A percentile compares a stretch with the other conserved stretches of the same genome.
Conservation (phyloP, 1,140 invertebrate genomes). For the Leptestheria dahalacensis region DNA sequence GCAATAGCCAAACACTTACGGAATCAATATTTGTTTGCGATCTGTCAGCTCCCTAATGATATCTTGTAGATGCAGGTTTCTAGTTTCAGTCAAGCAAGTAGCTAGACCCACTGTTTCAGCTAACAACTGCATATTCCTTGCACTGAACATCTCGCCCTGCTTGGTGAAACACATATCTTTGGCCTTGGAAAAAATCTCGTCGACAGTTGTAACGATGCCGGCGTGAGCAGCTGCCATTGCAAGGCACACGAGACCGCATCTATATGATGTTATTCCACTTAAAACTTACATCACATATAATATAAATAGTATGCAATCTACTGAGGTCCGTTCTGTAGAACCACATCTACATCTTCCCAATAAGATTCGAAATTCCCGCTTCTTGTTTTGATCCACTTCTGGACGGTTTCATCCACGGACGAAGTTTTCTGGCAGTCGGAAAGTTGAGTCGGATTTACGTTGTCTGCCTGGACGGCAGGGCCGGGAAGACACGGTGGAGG, state of each 20-base stretch:
- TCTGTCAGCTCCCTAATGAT: conserved; percentile 31
- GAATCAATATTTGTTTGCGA: background rate
- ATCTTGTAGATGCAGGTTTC: conserved; percentile 26
- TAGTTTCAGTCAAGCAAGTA: conserved; percentile 29
- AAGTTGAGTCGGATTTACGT: too few species aligned
- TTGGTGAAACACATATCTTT: conserved; percentile 45
- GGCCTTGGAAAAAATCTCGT: conserved; percentile 43
- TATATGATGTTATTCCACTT: conserved; percentile 28
- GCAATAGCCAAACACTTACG: background rate
- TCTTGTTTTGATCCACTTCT: background rate
- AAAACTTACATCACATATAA: too few species aligned
- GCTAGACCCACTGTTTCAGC: conserved; percentile 35
- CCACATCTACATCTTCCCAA: background rate
- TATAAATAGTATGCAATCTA: too few species aligned
- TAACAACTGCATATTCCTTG: conserved; percentile 45
- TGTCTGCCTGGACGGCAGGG: too few species aligned
- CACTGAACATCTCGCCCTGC: conserved; percentile 75
- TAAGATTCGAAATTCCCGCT: background rate
- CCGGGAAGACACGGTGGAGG: background rate
- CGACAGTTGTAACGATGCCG: conserved; percentile 28
- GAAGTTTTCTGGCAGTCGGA: too few species aligned
- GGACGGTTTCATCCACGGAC: too few species aligned
- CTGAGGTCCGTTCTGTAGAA: background rate
- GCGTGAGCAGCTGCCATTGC: conserved; percentile 47
- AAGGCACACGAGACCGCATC: conserved; percentile 65